Evolutionary conservation across 1,140 invertebrate genomes (phyloP).

Genomic region (Hyles euphorbiae): DNA sequence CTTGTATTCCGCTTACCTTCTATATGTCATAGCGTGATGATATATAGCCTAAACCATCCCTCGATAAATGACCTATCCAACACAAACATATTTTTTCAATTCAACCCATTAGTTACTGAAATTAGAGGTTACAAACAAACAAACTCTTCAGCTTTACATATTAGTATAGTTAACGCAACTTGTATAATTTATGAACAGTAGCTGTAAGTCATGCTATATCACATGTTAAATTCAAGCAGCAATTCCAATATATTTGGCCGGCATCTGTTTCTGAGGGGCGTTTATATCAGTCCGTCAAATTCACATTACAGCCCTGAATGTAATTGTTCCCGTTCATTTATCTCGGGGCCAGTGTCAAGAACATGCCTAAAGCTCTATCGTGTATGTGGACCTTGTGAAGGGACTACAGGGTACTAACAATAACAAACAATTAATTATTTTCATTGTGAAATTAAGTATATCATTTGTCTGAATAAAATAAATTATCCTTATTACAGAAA

Average conservation of each 20-base stretch:
- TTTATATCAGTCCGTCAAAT: background rate
- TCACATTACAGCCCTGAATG: slow-evolving; percentile 14
- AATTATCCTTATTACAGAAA: no score
- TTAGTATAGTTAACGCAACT: background rate
- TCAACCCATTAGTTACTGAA: no score
- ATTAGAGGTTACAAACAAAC: background rate
- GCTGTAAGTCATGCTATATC: background rate
- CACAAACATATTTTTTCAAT: no score
- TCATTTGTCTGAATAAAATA: no score
- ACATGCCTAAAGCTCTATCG: slow-evolving; percentile 14
- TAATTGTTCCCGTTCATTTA: slow-evolving; percentile 32
- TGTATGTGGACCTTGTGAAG: no score
- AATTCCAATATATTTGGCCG: background rate
- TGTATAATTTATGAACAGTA: background rate
- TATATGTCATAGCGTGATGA: no score
- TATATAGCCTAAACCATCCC: no score
- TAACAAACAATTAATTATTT: no score
- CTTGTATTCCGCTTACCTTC: no score
- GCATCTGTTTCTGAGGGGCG: background rate
- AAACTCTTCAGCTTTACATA: background rate
- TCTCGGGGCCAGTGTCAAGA: slow-evolving; percentile 30
- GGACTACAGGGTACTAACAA: no score
- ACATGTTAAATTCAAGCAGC: background rate
- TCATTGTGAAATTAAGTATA: no score
- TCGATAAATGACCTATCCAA: no score